Conservation (phyloP, 2,113 vertebrate species). For the Myotis davidii region DNA sequence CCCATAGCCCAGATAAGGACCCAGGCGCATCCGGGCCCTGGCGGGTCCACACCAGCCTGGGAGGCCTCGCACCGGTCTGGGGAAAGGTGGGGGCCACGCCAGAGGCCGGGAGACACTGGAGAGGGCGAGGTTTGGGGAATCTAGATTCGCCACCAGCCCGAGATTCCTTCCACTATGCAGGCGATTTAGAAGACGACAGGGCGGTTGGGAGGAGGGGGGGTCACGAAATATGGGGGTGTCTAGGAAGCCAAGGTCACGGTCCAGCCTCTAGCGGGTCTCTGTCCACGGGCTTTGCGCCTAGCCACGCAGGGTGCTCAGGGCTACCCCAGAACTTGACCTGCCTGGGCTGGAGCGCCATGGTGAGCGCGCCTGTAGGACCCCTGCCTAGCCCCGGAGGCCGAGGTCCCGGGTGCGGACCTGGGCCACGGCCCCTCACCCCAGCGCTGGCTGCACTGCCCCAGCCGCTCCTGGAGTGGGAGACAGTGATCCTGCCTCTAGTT, state of each 20-base stretch:
- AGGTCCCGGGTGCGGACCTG: not conserved
- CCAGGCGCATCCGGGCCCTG: not conserved
- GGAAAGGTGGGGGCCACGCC: not conserved
- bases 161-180: not conserved
- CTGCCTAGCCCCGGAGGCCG: not conserved
- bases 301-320: rapidly evolving
- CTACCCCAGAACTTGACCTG: not conserved
- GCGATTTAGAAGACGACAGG: not conserved
- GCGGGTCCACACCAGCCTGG: not conserved
- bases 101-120: not conserved
- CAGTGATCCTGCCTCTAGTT: not conserved
- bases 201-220: no score
- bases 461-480: no score
- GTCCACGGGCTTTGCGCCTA: rapidly evolving
- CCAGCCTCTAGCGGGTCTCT: not conserved
- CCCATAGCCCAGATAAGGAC: conserved; percentile 61
- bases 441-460: rapidly evolving
- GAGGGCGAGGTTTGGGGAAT: not conserved
- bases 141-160: not conserved
- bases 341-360: not conserved
- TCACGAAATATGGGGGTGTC: not conserved
- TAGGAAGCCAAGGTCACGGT: not conserved
- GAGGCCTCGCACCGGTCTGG: rapidly evolving
- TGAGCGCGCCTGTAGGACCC: no score
- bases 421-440: not conserved